These are phyloP conservation scores for Chironex yamaguchii DNA, from an alignment of 30 jellyfish, hydroid and myxozoan species.

Conservation along the genomic window DNA sequence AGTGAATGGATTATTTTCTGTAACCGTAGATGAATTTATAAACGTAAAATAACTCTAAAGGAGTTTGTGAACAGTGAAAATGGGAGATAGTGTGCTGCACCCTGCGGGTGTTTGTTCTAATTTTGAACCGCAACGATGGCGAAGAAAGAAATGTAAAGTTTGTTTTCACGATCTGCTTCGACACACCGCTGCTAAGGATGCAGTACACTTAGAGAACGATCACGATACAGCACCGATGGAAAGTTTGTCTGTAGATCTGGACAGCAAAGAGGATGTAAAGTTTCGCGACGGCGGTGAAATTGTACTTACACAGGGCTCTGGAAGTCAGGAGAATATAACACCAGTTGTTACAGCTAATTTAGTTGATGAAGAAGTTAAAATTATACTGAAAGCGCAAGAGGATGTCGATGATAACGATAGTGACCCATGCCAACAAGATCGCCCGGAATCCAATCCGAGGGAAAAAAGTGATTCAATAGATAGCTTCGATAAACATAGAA, in stretches of 20 bases:
- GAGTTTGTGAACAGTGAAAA: too few relatives aligned
- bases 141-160: slow-evolving; percentile 83
- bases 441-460: neutral
- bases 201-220: slow-evolving; percentile 33
- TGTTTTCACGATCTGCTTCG: slow-evolving; percentile 80
- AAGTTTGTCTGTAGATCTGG: neutral
- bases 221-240: neutral
- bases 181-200: slow-evolving; percentile 31
- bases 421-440: neutral
- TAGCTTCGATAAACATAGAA: neutral
- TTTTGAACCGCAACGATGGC: slow-evolving; percentile 94
- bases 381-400: neutral
- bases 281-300: neutral
- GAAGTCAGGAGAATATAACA: neutral
- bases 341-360: neutral
- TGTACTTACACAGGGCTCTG: neutral
- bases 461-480: neutral
- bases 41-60: too few relatives aligned
- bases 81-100: neutral
- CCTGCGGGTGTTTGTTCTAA: slow-evolving; percentile 35
- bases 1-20: too few relatives aligned
- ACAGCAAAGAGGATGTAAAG: neutral
- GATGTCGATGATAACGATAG: neutral
- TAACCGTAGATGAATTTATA: too few relatives aligned
- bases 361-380: neutral